Conservation (phyloP, 1,140 invertebrate species). For the Copidosoma floridanum region DNA sequence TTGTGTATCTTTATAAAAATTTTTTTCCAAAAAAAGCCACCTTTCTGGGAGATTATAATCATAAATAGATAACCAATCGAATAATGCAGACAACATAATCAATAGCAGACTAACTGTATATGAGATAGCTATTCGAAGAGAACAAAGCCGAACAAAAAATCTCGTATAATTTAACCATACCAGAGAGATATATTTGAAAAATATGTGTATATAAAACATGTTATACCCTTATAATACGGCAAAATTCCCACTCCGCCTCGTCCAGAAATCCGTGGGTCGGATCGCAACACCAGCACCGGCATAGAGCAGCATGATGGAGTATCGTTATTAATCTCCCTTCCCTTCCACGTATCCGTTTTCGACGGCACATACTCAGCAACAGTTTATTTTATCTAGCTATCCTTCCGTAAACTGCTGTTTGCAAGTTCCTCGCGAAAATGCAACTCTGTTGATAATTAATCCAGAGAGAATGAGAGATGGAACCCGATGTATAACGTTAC, state of each 20-base stretch:
- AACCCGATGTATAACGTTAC: constrained; percentile 36
- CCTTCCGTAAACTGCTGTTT: constrained; percentile 24
- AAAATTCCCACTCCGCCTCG: constrained; percentile 4
- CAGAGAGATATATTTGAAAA: background rate
- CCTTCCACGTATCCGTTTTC: constrained; percentile 15
- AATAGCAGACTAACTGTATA: too few species aligned
- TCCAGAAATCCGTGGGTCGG: background rate
- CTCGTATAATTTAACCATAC: background rate
- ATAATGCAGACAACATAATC: too few species aligned
- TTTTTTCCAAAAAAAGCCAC: too few species aligned
- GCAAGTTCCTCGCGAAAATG: constrained; percentile 4
- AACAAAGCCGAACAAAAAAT: background rate
- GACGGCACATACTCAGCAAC: too few species aligned
- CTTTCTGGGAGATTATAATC: too few species aligned
- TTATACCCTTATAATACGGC: background rate
- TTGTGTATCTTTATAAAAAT: too few species aligned
- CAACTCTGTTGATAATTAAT: constrained; percentile 47
- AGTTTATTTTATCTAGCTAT: constrained; percentile 20
- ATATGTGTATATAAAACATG: background rate
- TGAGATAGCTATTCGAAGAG: too few species aligned
- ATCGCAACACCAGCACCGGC: too few species aligned
- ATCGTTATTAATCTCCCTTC: constrained; percentile 26
- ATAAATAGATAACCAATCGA: too few species aligned
- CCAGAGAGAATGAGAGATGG: constrained; percentile 9
- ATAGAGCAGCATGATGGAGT: constrained; percentile 13